Conservation (phyloP, 2,797 vertebrate species). For the Lepus oiostolus region DNA sequence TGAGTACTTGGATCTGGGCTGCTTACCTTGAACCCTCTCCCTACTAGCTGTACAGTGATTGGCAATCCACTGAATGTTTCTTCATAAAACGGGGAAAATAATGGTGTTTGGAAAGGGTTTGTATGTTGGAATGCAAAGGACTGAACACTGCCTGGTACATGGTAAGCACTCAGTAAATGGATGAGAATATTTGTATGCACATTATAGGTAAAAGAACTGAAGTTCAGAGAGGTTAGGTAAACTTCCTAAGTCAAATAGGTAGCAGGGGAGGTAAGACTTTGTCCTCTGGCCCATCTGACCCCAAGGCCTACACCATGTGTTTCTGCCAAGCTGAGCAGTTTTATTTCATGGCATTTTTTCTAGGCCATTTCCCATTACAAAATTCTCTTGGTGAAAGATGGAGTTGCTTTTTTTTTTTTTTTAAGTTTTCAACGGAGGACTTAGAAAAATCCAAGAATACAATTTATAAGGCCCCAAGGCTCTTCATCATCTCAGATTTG, state of each 20-base stretch:
- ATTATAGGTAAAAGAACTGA: constrained; percentile 31
- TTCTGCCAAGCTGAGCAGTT: not conserved
- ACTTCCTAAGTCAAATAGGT: constrained; percentile 51
- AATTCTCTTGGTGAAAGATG: not conserved
- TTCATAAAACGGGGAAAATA: not conserved
- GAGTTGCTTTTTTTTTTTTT: not conserved
- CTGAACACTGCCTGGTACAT: not conserved
- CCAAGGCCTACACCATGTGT: not conserved
- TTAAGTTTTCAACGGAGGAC: not conserved
- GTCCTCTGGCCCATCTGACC: not conserved
- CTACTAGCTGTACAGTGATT: constrained; percentile 48
- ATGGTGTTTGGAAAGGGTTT: not conserved
- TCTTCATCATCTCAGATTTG: not conserved
- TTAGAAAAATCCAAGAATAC: constrained; percentile 14
- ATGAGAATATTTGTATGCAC: not conserved
- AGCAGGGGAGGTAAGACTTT: not conserved
- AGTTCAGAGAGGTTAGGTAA: constrained; percentile 60
- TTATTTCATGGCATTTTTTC: not conserved
- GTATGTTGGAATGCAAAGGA: not conserved
- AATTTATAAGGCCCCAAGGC: not conserved
- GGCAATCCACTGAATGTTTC: constrained; percentile 22
- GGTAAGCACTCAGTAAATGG: not conserved
- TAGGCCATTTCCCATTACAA: not conserved
- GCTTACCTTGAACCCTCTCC: constrained; percentile 41
- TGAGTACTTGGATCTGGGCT: not conserved